These are phyloP conservation scores for Otis tarda DNA, from an alignment of 2,113 vertebrate species.

Conservation along the genomic window DNA sequence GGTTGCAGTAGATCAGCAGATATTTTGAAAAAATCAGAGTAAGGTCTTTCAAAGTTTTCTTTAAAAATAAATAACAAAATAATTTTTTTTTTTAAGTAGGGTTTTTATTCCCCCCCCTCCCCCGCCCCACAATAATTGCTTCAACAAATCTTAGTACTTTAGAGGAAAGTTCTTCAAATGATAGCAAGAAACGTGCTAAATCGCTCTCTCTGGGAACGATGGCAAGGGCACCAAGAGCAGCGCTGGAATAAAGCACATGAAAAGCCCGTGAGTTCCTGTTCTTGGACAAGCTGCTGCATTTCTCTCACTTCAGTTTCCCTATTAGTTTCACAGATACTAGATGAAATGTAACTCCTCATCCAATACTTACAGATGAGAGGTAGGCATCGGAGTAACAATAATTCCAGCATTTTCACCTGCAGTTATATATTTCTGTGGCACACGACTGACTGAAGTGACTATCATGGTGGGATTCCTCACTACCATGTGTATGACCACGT, in stretches of 20 bases:
- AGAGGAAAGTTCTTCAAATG: background rate
- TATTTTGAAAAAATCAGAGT: background rate
- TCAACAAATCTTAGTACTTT: background rate
- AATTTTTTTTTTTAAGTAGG: background rate
- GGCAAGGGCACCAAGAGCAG: background rate
- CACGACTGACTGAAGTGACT: background rate
- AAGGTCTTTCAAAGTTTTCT: background rate
- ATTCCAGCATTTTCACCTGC: background rate
- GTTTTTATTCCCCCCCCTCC: too few species aligned
- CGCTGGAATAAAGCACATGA: background rate
- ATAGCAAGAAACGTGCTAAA: background rate
- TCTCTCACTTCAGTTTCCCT: background rate
- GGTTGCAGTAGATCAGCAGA: background rate
- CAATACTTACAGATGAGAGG: background rate
- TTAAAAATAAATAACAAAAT: background rate
- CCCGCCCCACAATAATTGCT: background rate
- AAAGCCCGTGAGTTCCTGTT: background rate
- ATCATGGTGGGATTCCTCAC: background rate
- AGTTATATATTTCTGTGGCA: background rate
- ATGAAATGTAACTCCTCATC: background rate
- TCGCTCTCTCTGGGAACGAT: background rate
- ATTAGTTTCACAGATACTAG: background rate
- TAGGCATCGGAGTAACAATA: background rate
- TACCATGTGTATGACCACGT: fast-evolving
- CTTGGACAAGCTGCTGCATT: background rate